Percentiles rank a stretch among this genome's conserved stretches.
These are phyloP conservation scores for Lepetodrilus schrolli DNA, from an alignment of 2,888 invertebrate genomes.

Conservation along the genomic window DNA sequence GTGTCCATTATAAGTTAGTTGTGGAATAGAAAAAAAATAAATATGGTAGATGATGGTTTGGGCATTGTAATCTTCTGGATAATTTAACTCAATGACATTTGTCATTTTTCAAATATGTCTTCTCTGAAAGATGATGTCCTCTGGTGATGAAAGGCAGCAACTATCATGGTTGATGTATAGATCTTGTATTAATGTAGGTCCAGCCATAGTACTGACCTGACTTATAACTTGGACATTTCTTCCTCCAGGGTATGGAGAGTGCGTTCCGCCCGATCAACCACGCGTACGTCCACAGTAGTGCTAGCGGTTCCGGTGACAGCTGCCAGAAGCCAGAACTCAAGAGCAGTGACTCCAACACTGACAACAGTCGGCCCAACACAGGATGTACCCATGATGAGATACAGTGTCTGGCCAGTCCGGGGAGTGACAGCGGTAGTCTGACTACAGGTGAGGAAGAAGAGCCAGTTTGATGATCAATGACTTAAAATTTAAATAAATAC, in stretches of 20 bases:
- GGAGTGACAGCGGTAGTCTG: conserved; percentile 67
- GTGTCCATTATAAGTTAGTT: too few relatives aligned
- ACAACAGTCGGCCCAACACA: conserved; percentile 69
- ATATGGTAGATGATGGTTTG: too few relatives aligned
- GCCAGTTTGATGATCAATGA: too few relatives aligned
- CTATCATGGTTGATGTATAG: not conserved
- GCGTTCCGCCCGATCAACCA: conserved; percentile 69
- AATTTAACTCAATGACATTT: too few relatives aligned
- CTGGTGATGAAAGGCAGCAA: too few relatives aligned
- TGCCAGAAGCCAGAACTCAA: conserved; percentile 69
- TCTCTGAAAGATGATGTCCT: too few relatives aligned
- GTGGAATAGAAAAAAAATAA: too few relatives aligned
- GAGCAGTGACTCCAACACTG: conserved; percentile 71
- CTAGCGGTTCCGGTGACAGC: conserved; percentile 73
- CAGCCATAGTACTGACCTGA: too few relatives aligned
- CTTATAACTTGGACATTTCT: too few relatives aligned
- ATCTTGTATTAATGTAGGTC: not conserved
- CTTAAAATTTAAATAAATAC: too few relatives aligned
- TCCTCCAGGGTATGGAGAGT: conserved; percentile 46
- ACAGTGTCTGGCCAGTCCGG: conserved; percentile 62
- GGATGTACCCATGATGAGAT: conserved; percentile 53
- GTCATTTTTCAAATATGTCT: too few relatives aligned
- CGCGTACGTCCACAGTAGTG: conserved; percentile 68
- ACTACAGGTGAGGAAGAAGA: conserved; percentile 62
- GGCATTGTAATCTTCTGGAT: too few relatives aligned